Conservation (phyloP, 1,140 invertebrate species). For the Drosophila kanapiae region DNA sequence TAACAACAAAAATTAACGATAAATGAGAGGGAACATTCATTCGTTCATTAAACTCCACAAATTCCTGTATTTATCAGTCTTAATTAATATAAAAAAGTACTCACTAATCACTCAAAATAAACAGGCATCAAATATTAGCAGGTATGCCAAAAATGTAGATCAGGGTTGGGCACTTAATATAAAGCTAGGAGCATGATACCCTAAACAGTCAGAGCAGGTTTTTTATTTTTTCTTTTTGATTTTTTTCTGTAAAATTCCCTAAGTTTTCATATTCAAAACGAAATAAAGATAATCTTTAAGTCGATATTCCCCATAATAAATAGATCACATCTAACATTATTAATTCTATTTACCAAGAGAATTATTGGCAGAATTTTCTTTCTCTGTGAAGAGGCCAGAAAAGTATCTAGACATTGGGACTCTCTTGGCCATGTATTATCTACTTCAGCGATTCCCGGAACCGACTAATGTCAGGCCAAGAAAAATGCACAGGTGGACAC, state of each 20-base stretch:
- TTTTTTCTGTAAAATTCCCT: too few relatives aligned
- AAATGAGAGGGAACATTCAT: background rate
- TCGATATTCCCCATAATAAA: background rate
- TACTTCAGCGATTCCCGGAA: conserved; percentile 64
- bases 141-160: too few relatives aligned
- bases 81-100: too few relatives aligned
- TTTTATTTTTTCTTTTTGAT: too few relatives aligned
- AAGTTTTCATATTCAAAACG: background rate
- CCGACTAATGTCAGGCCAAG: conserved; percentile 55
- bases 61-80: too few relatives aligned
- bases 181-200: too few relatives aligned
- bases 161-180: too few relatives aligned
- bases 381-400: background rate
- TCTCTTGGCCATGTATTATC: conserved; percentile 32
- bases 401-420: conserved; percentile 33
- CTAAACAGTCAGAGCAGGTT: too few relatives aligned
- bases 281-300: background rate
- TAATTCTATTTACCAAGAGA: background rate
- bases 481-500: conserved; percentile 77
- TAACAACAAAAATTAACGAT: background rate
- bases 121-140: too few relatives aligned
- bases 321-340: background rate
- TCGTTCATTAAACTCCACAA: background rate
- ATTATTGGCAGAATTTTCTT: background rate
- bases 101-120: background rate